phyloP scores from a whole-genome alignment of 2,113 vertebrate genomes.

The Xenopus tropicalis region UCB_Xtro_10.0 CM004446.2:53522501-53523000 shows the following conservation, averaged over 20 bases:
- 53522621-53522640: neutral
- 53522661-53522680: too few relatives aligned
- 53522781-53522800: conserved; percentile 56
- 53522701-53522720: neutral
- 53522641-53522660: neutral
- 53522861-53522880: conserved; percentile 48
- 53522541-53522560: too few relatives aligned
- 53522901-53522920: neutral
- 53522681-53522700: neutral
- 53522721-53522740: conserved; percentile 50
- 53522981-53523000: too few relatives aligned
- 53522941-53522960: too few relatives aligned
- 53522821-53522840: conserved; percentile 49
- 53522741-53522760: conserved; percentile 48
- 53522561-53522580: too few relatives aligned
- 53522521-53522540: too few relatives aligned
- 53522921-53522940: neutral
- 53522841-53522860: conserved; percentile 44
- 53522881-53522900: neutral
- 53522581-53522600: too few relatives aligned
- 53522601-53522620: neutral
- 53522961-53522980: too few relatives aligned
- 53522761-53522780: conserved; percentile 57
- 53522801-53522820: conserved; percentile 49
- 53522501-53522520: too few relatives aligned